Evolutionary conservation across 2,797 vertebrate genomes (phyloP).

Genomic region (Hemibagrus guttatus): DNA sequence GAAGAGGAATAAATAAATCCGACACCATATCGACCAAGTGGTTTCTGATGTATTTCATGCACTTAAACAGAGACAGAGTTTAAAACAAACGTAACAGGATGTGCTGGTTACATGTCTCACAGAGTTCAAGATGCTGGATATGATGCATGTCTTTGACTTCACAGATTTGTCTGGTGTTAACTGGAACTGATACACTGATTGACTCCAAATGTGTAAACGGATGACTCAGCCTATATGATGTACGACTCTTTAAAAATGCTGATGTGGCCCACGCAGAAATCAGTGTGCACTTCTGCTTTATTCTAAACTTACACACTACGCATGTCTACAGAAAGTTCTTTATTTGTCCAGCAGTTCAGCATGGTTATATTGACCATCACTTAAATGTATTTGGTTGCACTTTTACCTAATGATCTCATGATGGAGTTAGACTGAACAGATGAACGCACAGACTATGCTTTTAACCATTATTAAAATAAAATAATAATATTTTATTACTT

Average conservation of each 20-base stretch:
- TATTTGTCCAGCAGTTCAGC: not conserved
- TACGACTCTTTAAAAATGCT: not conserved
- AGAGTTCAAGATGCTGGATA: not conserved
- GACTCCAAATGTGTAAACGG: not conserved
- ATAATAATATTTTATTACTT: no score
- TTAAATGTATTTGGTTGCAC: not conserved
- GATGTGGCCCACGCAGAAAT: not conserved
- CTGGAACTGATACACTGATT: not conserved
- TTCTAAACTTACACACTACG: not conserved
- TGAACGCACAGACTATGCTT: not conserved
- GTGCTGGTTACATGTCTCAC: not conserved
- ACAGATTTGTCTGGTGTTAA: not conserved
- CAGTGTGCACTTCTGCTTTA: not conserved
- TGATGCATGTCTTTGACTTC: not conserved
- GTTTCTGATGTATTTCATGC: not conserved
- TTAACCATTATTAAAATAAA: not conserved
- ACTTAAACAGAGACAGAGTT: not conserved
- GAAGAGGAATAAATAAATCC: not conserved
- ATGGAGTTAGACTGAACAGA: not conserved
- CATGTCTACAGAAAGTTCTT: not conserved
- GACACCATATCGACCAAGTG: not conserved
- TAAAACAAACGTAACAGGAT: not conserved
- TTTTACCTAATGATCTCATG: not conserved
- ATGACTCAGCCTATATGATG: no score
- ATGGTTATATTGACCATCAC: not conserved